Evolutionary conservation across 2,797 vertebrate genomes (phyloP).

Genomic region (Loriculus beryllinus): DNA sequence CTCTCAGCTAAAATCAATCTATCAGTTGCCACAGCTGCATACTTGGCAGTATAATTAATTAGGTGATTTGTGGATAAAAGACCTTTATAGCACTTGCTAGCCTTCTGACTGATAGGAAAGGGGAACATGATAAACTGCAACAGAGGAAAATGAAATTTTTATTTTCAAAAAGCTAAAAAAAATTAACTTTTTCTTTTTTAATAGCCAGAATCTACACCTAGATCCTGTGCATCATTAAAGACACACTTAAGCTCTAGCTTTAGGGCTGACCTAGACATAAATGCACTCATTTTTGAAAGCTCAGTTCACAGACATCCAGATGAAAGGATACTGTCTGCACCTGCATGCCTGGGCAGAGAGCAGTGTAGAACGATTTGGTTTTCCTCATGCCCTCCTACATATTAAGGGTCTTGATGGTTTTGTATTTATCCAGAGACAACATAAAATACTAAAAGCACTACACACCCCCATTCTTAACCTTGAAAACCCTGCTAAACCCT

Average conservation of each 20-base stretch:
- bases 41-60: background rate
- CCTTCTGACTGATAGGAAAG: background rate
- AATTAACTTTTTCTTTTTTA: background rate
- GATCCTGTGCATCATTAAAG: background rate
- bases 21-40: background rate
- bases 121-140: background rate
- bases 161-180: background rate
- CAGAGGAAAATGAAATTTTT: background rate
- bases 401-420: background rate
- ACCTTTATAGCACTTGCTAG: background rate
- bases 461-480: background rate
- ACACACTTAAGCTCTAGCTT: background rate
- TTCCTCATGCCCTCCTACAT: background rate
- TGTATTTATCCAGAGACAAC: background rate
- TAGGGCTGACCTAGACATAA: background rate
- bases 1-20: background rate
- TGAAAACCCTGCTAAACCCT: constrained; percentile 7
- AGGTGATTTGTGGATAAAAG: background rate
- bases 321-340: background rate
- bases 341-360: background rate
- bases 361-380: background rate
- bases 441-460: background rate
- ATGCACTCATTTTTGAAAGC: background rate
- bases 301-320: background rate
- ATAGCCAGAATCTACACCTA: background rate